Base-by-base conservation (phyloP, 2,797 vertebrate genomes). In the Labeo calbasu region DNA sequence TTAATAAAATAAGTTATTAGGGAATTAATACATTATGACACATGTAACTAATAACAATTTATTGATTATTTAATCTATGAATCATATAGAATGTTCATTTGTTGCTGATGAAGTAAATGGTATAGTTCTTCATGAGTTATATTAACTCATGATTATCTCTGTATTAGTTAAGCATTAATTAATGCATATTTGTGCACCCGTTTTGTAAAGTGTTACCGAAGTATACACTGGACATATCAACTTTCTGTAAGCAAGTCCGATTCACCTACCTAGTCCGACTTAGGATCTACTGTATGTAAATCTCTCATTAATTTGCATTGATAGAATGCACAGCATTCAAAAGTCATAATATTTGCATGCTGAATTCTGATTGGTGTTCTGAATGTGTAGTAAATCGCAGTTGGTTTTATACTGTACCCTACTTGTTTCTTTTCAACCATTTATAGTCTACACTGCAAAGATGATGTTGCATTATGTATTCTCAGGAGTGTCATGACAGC, bases 221-320 rank as follows among this genome's bases (percentile, higher is more conserved):
- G 28, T 40, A 23, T n/a, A 43, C n/a, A 17, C 59, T n/a, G 36
- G 36, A 40, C 28, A 36, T 15, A 19, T 17, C 21, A 25, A 19
- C 14, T 77, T 43, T 77, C 75, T 77, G 13, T 25, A 48, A 77
- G 57, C 25, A 36, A 17, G 17, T 78, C 50, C 17, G 50, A 21
- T 43, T 46, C 25, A 66, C 36, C 59, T 13, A 15, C 5, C 25
- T 51, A 28, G 43, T 66, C 40, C 25, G n/a, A 25, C 46, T 48
- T 78, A 32, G 32, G 59, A 65, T 78, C 36, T 23, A 66, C 17
- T 66, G 25, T 66, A 66, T 66, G 61, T 32, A 79, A 79, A 79
- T 79, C 25, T 50, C 19, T 12, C 6, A 79, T 79, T 15, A 25
- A 66, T 79, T 66, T 79, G 61, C 61, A 79, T 79, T 32, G 46